Percentiles rank a stretch among this genome's conserved stretches.
Evolutionary conservation across 1,140 invertebrate genomes (phyloP).

Genomic region (Scylla paramamosain): DNA sequence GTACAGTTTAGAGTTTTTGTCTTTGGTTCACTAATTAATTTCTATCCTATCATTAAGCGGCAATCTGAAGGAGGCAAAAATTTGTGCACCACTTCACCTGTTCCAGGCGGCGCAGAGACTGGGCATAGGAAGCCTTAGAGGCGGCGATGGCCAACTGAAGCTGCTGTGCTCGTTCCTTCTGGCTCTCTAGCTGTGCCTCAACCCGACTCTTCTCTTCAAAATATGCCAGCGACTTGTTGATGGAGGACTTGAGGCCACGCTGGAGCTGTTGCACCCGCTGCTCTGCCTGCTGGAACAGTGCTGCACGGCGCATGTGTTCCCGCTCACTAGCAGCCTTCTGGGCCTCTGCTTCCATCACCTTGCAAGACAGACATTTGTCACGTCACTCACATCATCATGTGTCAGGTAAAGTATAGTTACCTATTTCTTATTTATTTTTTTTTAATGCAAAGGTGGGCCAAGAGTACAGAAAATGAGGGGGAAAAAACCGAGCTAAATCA

Average conservation of each 20-base stretch:
- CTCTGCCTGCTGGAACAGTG: constrained; percentile 88
- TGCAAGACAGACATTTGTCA: constrained; percentile 77
- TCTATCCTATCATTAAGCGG: too few relatives aligned
- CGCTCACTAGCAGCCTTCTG: constrained; percentile 91
- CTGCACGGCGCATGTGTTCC: constrained; percentile 90
- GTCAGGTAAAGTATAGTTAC: neutral
- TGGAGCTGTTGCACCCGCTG: constrained; percentile 83
- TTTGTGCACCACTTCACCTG: constrained; percentile 41
- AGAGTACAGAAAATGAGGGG: too few relatives aligned
- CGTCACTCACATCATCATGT: neutral
- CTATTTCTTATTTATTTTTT: too few relatives aligned
- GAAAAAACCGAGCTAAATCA: too few relatives aligned
- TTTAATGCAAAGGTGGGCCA: too few relatives aligned
- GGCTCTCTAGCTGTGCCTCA: constrained; percentile 80
- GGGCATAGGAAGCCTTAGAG: constrained; percentile 81
- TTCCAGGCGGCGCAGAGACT: constrained; percentile 81
- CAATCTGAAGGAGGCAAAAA: too few relatives aligned
- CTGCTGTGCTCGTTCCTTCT: constrained; percentile 81
- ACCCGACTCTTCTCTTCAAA: constrained; percentile 82
- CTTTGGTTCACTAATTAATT: too few relatives aligned
- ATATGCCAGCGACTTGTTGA: constrained; percentile 87
- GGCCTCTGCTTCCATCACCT: constrained; percentile 97
- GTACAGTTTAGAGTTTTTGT: too few relatives aligned
- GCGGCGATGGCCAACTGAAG: constrained; percentile 81
- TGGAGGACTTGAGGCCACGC: constrained; percentile 85